Base-by-base conservation (phyloP, 2,888 invertebrate species). In the Charanyca ferruginea region DNA sequence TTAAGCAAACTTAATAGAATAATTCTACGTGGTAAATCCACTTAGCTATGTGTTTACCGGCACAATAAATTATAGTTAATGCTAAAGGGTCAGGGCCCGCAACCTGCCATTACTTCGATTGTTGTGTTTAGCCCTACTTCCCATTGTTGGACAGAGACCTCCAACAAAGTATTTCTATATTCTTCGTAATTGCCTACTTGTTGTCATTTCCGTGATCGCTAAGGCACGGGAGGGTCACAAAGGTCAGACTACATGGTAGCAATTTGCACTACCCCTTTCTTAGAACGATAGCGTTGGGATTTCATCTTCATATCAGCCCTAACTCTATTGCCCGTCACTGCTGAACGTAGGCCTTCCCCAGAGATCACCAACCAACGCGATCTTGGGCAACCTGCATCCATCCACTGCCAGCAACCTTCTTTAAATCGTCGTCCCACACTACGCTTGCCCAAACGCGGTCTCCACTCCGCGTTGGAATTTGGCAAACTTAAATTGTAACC, bases 141-240 rank as follows among this genome's bases (percentile, higher is more conserved):
- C 54, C 65, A 79, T 74, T 79, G 80, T 79, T 69, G 70, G 51
- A 54, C 59, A 61, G 45, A 71, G 47, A 48, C 74, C 57, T 52
- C 60, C 35, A 35, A 42, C 53, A 65, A 66, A 59, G 58, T 64
- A 55, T 52, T 45, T 73, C 28, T 63, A 59, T 67, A 55, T 59
- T 52, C 58, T 58, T 20, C 20, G 44, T 75, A 73, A 73, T 68
- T 64, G 64, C 49, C 44, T 63, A 38, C 55, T 70, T 76, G 60
- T 74, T 58, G 78, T 79, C 32, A 32, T 44, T 55, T 63, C 71
- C 72, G 66, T 48, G 57, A 57, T 53, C 52, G 42, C 41, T 48
- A 42, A 41, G 16, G n/a, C 52, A 57, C 55, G 59, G 48, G 18
- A 20, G 38, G 52, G 62, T 59, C 61, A 47, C n/a, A 32, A 48